phyloP scores from a whole-genome alignment of 1,140 invertebrate genomes.

The Centruroides sculpturatus region DNA sequence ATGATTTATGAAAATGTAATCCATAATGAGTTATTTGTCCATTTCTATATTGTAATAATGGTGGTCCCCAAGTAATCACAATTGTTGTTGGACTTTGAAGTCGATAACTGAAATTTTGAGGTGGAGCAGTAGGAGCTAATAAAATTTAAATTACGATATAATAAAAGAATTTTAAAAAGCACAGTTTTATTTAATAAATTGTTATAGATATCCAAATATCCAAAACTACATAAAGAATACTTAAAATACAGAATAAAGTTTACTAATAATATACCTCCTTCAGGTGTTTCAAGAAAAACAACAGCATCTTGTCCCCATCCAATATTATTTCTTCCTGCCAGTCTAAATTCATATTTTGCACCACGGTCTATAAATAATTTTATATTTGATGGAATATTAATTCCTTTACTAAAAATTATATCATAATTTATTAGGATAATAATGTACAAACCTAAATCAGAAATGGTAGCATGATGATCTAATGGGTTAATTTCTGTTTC shows the following conservation, averaged over 20 bases:
- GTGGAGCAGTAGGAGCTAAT: constrained; percentile 25
- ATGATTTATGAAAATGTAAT: constrained; percentile 79
- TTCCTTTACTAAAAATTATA: constrained; percentile 32
- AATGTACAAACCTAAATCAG: constrained; percentile 6
- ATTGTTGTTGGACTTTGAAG: constrained; percentile 87
- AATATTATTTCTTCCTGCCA: constrained; percentile 80
- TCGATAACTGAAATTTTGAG: constrained; percentile 37
- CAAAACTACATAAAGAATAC: too few relatives aligned
- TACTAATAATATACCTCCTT: constrained; percentile 39
- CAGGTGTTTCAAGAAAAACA: constrained; percentile 74
- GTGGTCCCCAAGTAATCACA: constrained; percentile 81
- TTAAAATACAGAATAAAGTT: too few relatives aligned
- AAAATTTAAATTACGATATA: not conserved
- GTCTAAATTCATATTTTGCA: constrained; percentile 84
- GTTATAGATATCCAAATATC: too few relatives aligned
- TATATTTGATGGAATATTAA: too few relatives aligned
- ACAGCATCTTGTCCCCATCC: constrained; percentile 86
- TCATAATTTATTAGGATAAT: constrained; percentile 34
- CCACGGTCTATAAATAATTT: constrained; percentile 48
- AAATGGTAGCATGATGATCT: constrained; percentile 25
- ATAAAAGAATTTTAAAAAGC: too few relatives aligned
- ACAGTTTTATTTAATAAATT: too few relatives aligned
- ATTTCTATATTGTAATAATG: constrained; percentile 69
- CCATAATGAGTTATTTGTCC: constrained; percentile 88
- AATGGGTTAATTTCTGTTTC: constrained; percentile 46